Base-by-base conservation (phyloP, 2,888 invertebrate genomes). In the Eristalinus aeneus region DNA sequence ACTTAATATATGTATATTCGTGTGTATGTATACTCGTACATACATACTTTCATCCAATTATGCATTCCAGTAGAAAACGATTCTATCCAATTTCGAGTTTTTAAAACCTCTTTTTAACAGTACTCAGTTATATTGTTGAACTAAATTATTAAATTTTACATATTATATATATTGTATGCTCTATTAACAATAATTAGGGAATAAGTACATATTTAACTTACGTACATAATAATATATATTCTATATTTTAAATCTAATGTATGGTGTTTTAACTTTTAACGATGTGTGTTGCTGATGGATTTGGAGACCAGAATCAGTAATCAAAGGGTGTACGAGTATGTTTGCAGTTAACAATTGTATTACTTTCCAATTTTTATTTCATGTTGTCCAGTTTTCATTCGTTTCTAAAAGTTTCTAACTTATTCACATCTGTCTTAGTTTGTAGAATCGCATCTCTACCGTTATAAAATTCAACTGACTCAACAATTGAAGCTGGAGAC, bases 51-150 rank as follows among this genome's bases (percentile, higher is more conserved):
- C 68, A 81, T 80, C 80, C 68, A 69, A 73, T 79, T 61, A 16
- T 58, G 31, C 3, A 85, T 76, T 80, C 80, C 80, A 85, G 80
- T 85, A 85, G 85, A 85, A 85, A 85, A 77, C 69, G 80, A 85
- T 85, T 85, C 85, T 81, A 85, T 85, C 80, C 81, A 80, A 69
- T 80, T 73, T 80, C 80, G 72, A 76, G 53, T 85, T 85, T 73
- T 73, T n/a, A 81, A 85, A 61, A 64, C 56, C 64, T 73, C 69
- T 72, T 72, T 53, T 54, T 60, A 68, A 16, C 46, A 71, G 63
- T 73, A 61, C 67, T 60, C 76, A 68, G 80, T 46, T 46, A 8
- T 85, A 85, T 69, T 85, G 85, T 85, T 85, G 73, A 84, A 74
- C 54, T 60, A 69, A 69, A 60, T 16, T 46, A 46, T 46, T 46